phyloP scores from a whole-genome alignment of 1,140 invertebrate species.

The Magallana gigas region DNA sequence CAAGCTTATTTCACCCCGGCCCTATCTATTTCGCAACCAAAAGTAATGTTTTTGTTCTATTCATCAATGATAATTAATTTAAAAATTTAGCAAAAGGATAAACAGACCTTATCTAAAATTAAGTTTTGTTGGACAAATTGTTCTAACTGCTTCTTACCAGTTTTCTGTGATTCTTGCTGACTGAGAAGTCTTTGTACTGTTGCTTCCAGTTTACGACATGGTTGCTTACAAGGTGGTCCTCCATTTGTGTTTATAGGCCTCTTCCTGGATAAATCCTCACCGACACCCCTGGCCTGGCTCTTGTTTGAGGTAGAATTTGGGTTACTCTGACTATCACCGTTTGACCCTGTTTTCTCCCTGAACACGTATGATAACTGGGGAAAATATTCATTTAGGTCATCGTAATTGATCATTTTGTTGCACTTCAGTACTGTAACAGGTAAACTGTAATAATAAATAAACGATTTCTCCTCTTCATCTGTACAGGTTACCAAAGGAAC shows the following conservation, averaged over 20 bases:
- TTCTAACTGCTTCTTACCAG: background rate
- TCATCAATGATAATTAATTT: too few relatives aligned
- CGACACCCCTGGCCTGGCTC: slow-evolving; percentile 1
- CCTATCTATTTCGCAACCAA: too few relatives aligned
- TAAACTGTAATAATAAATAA: slow-evolving; percentile 76
- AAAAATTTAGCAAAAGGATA: too few relatives aligned
- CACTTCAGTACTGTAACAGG: slow-evolving; percentile 73
- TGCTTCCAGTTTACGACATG: slow-evolving; percentile 54
- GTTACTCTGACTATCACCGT: slow-evolving; percentile 40
- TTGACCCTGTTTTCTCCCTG: slow-evolving; percentile 57
- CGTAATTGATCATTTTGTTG: slow-evolving; percentile 74
- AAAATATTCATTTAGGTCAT: slow-evolving; percentile 72
- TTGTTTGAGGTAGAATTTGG: slow-evolving; percentile 5
- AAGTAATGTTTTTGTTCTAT: too few relatives aligned
- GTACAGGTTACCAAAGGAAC: slow-evolving; percentile 71
- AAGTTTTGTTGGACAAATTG: background rate
- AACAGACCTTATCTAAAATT: too few relatives aligned
- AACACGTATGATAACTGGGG: slow-evolving; percentile 76
- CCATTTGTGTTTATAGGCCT: background rate
- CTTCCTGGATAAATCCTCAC: slow-evolving; percentile 39
- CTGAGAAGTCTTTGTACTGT: slow-evolving; percentile 50
- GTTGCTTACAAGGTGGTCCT: slow-evolving; percentile 39
- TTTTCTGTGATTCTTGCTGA: slow-evolving; percentile 36
- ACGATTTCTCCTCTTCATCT: slow-evolving; percentile 73
- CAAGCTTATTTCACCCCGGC: too few relatives aligned